Conservation (phyloP, 2,113 vertebrate genomes). For the Rhipidura dahli region DNA sequence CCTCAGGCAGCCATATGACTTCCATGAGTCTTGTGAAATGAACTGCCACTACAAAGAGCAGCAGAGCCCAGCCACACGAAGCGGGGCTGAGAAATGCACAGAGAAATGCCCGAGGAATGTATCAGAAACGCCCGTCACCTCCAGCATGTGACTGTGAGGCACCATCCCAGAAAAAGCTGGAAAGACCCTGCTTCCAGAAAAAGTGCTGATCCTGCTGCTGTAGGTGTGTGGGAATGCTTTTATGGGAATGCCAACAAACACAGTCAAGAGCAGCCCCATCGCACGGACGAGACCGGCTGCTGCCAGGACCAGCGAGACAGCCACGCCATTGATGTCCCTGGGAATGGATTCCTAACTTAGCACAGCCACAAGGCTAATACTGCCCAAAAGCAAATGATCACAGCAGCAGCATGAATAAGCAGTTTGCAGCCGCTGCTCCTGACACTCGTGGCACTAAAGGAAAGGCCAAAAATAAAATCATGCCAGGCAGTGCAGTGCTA, state of each 20-base stretch:
- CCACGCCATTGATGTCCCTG: background rate
- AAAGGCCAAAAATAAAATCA: conserved; percentile 2
- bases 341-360: background rate
- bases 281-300: fast-evolving
- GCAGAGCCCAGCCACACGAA: background rate
- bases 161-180: background rate
- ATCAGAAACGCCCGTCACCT: background rate
- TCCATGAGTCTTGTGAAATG: background rate
- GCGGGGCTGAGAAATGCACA: fast-evolving
- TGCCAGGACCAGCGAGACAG: background rate
- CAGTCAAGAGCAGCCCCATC: background rate
- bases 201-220: background rate
- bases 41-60: background rate
- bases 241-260: background rate
- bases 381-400: background rate
- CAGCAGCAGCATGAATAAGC: background rate
- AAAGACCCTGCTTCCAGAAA: background rate
- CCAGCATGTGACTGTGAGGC: background rate
- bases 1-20: background rate
- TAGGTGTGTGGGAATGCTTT: background rate
- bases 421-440: background rate
- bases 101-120: background rate
- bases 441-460: background rate
- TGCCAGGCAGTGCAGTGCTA: background rate
- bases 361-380: background rate